A percentile compares a stretch with the other conserved stretches of the same genome.
phyloP scores from a whole-genome alignment of 2,113 vertebrate species.

The Anolis sagrei region DNA sequence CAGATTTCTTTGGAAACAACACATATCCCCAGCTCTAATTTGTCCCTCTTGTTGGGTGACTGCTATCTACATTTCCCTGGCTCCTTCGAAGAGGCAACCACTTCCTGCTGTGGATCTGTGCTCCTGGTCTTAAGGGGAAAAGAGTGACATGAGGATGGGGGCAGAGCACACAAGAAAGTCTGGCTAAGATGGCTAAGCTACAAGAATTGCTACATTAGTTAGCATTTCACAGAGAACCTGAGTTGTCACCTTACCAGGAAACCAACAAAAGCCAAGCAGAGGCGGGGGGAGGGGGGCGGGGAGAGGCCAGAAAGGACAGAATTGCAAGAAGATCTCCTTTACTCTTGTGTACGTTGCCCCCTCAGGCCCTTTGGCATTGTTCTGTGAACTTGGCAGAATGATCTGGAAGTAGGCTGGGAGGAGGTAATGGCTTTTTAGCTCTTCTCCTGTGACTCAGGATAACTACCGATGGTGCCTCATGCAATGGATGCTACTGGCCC shows the following conservation, averaged over 20 bases:
- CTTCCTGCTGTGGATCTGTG: conserved; percentile 17
- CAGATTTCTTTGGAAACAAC: background rate
- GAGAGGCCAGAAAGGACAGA: conserved; percentile 33
- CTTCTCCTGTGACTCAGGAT: conserved; percentile 37
- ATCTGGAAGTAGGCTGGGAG: conserved; percentile 45
- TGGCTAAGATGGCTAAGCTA: conserved; percentile 39
- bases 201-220: conserved; percentile 43
- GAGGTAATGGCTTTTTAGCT: conserved; percentile 41
- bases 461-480: conserved; percentile 38
- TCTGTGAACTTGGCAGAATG: conserved; percentile 37
- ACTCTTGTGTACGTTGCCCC: conserved; percentile 26
- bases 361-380: conserved; percentile 17
- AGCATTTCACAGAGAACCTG: conserved; percentile 42
- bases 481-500: conserved; percentile 81
- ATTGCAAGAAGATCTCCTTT: conserved; percentile 50
- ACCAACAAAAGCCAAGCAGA: conserved; percentile 42
- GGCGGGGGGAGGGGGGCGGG: no score
- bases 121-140: conserved; percentile 31
- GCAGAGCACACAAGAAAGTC: conserved; percentile 28
- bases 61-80: conserved; percentile 18
- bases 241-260: conserved; percentile 49
- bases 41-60: conserved; percentile 11
- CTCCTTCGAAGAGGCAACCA: conserved; percentile 4
- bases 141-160: background rate
- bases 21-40: background rate